These are phyloP conservation scores for Ephestia elutella DNA, from an alignment of 1,140 invertebrate genomes.

Conservation along the genomic window DNA sequence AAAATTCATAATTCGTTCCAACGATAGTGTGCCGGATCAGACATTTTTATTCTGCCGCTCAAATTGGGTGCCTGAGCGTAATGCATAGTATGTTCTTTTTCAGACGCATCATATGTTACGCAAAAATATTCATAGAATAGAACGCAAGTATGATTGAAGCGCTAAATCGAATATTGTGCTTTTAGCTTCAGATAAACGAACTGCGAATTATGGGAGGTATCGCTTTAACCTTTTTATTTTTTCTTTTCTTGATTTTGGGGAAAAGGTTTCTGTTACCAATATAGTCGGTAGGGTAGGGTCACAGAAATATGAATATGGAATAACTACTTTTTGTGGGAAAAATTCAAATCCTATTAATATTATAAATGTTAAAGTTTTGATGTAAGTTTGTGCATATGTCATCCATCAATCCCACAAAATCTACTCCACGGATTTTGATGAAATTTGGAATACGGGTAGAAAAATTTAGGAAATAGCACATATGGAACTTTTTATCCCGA, in stretches of 20 bases:
- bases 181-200: not conserved
- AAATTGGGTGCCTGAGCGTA: not conserved
- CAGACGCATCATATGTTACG: conserved; percentile 3
- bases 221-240: not conserved
- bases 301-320: no score
- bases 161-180: conserved; percentile 14
- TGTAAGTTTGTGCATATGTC: no score
- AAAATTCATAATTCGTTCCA: conserved; percentile 2
- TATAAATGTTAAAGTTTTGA: no score
- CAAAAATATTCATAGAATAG: conserved; percentile 17
- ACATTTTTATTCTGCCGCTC: conserved; percentile 1
- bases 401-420: no score
- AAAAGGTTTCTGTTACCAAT: not conserved
- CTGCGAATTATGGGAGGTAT: not conserved
- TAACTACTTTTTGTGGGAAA: no score
- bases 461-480: no score
- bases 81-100: not conserved
- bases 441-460: no score
- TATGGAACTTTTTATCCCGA: no score
- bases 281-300: no score
- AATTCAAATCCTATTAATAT: no score
- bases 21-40: not conserved
- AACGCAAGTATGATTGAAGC: conserved; percentile 15
- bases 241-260: not conserved
- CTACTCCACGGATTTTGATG: no score